A percentile compares a stretch with the other conserved stretches of the same genome.
Conservation (phyloP, 1,140 invertebrate genomes). For the Apis laboriosa region DNA sequence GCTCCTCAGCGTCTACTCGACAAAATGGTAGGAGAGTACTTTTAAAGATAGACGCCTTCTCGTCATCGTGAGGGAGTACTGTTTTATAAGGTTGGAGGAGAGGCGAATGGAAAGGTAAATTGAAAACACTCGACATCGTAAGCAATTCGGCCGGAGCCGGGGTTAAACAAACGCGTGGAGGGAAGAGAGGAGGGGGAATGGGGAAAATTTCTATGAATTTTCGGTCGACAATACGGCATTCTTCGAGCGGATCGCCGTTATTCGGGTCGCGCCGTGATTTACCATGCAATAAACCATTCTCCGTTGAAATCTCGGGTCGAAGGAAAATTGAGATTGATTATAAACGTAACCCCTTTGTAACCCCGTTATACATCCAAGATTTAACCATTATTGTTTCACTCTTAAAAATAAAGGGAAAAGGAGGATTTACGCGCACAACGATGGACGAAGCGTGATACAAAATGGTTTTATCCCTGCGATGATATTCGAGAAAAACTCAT, state of each 20-base stretch:
- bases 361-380: neutral
- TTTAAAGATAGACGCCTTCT: neutral
- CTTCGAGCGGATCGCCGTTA: neutral
- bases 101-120: conserved; percentile 4
- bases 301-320: neutral
- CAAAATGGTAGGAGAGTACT: neutral
- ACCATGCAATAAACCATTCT: neutral
- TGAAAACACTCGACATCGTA: neutral
- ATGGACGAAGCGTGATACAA: neutral
- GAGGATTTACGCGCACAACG: neutral
- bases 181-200: neutral
- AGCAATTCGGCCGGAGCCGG: neutral
- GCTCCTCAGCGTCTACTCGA: neutral
- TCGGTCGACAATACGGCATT: neutral
- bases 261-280: neutral
- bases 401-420: neutral
- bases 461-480: too few species aligned
- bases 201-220: neutral
- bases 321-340: neutral
- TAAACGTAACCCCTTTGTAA: too few species aligned
- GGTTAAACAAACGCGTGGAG: neutral
- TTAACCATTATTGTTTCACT: neutral
- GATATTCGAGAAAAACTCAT: too few species aligned
- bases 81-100: neutral
- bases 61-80: neutral